Conservation (phyloP, 2,113 vertebrate genomes). For the Ovibos moschatus region DNA sequence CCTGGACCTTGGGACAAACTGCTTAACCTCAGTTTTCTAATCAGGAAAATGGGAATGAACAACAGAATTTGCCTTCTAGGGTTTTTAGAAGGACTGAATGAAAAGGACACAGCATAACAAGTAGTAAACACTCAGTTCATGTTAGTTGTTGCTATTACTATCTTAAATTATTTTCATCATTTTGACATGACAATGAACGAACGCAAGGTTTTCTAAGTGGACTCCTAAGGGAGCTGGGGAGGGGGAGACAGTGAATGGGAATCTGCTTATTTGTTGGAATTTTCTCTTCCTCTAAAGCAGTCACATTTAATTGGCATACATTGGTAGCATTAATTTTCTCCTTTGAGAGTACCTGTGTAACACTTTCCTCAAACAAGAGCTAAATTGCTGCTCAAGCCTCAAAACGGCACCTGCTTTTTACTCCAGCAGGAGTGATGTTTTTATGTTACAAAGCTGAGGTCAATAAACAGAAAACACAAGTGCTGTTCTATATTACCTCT, state of each 20-base stretch:
- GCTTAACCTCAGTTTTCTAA: background rate
- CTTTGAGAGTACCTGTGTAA: background rate
- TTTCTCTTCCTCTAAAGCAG: background rate
- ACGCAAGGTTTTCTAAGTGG: background rate
- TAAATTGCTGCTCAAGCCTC: background rate
- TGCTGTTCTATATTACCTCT: background rate
- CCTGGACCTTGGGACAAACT: background rate
- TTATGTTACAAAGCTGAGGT: slow-evolving; percentile 8
- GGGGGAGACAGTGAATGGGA: no score
- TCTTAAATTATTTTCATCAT: background rate
- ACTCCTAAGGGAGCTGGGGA: background rate
- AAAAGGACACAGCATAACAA: background rate
- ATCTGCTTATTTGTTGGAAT: background rate
- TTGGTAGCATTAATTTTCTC: background rate
- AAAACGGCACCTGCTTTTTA: background rate
- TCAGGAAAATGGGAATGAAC: slow-evolving; percentile 10
- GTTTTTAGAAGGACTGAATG: background rate
- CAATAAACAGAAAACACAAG: slow-evolving; percentile 4
- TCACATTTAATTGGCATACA: background rate
- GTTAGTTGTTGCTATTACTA: background rate
- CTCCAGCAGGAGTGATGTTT: slow-evolving; percentile 10
- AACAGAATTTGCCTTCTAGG: background rate
- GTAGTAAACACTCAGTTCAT: background rate
- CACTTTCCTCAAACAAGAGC: background rate
- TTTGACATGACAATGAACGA: background rate